Percentiles rank a stretch among this genome's conserved stretches.
These are phyloP conservation scores for Littorina saxatilis DNA, from an alignment of 1,140 invertebrate species.

Conservation along the genomic window DNA sequence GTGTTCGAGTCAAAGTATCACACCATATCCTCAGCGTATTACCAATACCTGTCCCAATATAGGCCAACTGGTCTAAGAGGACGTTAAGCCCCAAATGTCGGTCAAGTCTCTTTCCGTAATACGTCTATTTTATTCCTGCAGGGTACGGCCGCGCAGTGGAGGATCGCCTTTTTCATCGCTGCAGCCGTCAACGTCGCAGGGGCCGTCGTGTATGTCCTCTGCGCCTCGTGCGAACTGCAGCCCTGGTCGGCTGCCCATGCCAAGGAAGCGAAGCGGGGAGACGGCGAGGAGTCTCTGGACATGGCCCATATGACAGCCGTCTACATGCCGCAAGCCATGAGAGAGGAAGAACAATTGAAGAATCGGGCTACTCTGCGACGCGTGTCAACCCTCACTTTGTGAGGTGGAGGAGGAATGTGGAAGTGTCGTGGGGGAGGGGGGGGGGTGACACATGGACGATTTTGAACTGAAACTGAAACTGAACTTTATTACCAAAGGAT, in stretches of 20 bases:
- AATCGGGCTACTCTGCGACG: not conserved
- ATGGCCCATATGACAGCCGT: not conserved
- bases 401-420: no score
- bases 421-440: no score
- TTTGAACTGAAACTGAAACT: no score
- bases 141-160: slow-evolving; percentile 60
- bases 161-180: slow-evolving; percentile 56
- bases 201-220: slow-evolving; percentile 54
- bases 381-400: not conserved
- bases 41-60: no score
- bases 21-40: no score
- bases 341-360: not conserved
- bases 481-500: no score
- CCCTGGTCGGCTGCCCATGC: slow-evolving; percentile 35
- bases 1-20: no score
- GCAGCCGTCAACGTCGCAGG: slow-evolving; percentile 54
- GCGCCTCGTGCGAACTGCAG: slow-evolving; percentile 55
- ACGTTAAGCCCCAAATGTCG: no score
- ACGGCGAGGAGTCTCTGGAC: not conserved
- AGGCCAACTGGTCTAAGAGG: no score
- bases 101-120: not conserved
- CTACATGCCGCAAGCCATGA: not conserved
- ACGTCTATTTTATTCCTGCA: not conserved
- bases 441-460: no score
- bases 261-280: not conserved